Evolutionary conservation across 2,797 vertebrate species (phyloP), one percentile per base, ranked within the genome.

Genomic region (Phaenicophaeus curvirostris): DNA sequence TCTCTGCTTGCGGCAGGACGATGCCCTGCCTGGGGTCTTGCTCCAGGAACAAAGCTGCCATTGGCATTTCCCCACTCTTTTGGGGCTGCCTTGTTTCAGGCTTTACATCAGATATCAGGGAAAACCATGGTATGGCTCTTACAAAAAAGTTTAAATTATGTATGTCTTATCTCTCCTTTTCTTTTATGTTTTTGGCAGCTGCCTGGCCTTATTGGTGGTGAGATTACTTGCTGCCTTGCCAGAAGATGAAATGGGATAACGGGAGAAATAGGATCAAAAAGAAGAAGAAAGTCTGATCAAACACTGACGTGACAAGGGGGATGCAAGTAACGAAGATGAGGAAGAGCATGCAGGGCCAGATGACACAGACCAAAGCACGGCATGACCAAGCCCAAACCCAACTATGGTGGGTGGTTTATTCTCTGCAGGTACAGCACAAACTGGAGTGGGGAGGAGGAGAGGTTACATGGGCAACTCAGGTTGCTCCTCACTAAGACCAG

Each of bases 151-250:
- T 84, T 94, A 30, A 91, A 95, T 90, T 90, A 93, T 90, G 54
- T 37, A 93, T 88, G 66, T 20, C 31, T n/a, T 31, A 21, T 50
- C 44, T 67, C 57, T 80, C 58, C 46, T 87, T 75, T 55, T 50
- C 33, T 74, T 79, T 76, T 74, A 74, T 21, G 76, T 54, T 91
- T 92, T 58, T 94, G 89, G 93, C 91, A 92, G 81, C 85, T 93
- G 93, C 77, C 84, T 78, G 69, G 54, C 81, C 9, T 0, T 54
- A 37, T 44, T 88, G 69, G 54, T 61, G 84, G 86, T 93, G 91
- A 93, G 81, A 89, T 95, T 93, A 93, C 81, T 81, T 1, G 1
- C 31, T 89, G 55, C 72, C 61, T 82, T 69, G 85, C 89, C 85
- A 79, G 82, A 51, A 94, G 63, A 82, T 73, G 35, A 89, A 92